phyloP scores from a whole-genome alignment of 2,888 invertebrate genomes.

The Mesoligia furuncula region DNA sequence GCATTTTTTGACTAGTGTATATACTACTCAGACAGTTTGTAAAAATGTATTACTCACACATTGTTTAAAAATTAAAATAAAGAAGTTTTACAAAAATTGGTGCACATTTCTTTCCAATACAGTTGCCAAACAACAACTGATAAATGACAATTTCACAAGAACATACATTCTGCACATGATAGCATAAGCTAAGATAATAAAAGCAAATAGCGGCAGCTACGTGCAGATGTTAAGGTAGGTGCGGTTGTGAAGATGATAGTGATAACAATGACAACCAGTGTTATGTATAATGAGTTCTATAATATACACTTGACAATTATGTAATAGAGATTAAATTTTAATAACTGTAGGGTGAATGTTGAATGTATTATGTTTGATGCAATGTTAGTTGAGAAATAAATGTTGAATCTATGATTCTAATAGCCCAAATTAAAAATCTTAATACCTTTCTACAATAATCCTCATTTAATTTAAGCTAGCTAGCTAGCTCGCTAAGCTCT shows the following conservation, averaged over 20 bases:
- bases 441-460: neutral
- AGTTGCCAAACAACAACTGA: constrained; percentile 3
- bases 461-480: neutral
- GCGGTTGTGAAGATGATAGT: constrained; percentile 44
- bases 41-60: neutral
- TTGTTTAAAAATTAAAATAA: neutral
- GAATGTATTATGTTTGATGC: constrained; percentile 14
- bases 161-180: neutral
- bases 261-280: constrained; percentile 35
- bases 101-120: constrained; percentile 7
- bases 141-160: neutral
- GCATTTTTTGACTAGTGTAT: neutral
- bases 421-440: neutral
- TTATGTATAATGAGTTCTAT: constrained; percentile 18
- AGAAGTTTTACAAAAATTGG: neutral
- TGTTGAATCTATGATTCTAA: neutral
- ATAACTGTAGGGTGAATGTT: neutral
- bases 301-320: constrained; percentile 18
- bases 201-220: constrained; percentile 18
- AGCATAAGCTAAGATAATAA: constrained; percentile 20
- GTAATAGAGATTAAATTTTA: constrained; percentile 1
- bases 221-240: constrained; percentile 30
- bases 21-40: neutral
- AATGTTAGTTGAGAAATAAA: neutral
- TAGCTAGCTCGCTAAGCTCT: too few species aligned